phyloP scores from a whole-genome alignment of 1,140 invertebrate species.

The Drosophila triauraria region DNA sequence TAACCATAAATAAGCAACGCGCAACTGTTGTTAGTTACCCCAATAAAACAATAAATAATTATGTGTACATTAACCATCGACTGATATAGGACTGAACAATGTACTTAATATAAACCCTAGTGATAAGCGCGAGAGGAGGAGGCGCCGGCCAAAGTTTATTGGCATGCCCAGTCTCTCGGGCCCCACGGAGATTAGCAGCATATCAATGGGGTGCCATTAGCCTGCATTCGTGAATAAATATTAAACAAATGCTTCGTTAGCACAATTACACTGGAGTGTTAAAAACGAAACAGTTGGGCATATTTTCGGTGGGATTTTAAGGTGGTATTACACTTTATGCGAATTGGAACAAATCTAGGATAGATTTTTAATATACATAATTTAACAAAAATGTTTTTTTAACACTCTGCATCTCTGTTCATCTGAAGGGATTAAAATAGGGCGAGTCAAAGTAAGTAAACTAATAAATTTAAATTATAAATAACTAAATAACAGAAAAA shows the following conservation, averaged over 20 bases:
- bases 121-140: slow-evolving; percentile 19
- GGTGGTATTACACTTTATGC: neutral
- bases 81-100: slow-evolving; percentile 30
- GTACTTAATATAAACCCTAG: slow-evolving; percentile 7
- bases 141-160: slow-evolving; percentile 51
- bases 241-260: slow-evolving; percentile 39
- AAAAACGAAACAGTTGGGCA: slow-evolving; percentile 30
- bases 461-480: neutral
- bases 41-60: slow-evolving; percentile 33
- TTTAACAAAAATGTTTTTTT: neutral
- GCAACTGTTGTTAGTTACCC: slow-evolving; percentile 3
- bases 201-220: slow-evolving; percentile 44
- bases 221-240: slow-evolving; percentile 33
- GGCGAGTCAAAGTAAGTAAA: too few species aligned
- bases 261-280: slow-evolving; percentile 38
- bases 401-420: too few species aligned
- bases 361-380: neutral
- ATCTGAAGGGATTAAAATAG: too few species aligned
- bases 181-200: slow-evolving; percentile 43
- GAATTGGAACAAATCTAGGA: neutral
- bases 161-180: slow-evolving; percentile 31
- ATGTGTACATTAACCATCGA: slow-evolving; percentile 11
- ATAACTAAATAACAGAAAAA: neutral
- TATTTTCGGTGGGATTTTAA: neutral
- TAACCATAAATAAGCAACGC: neutral